Evolutionary conservation across 2,888 invertebrate species (phyloP).

Genomic region (Physocephala rufipes): DNA sequence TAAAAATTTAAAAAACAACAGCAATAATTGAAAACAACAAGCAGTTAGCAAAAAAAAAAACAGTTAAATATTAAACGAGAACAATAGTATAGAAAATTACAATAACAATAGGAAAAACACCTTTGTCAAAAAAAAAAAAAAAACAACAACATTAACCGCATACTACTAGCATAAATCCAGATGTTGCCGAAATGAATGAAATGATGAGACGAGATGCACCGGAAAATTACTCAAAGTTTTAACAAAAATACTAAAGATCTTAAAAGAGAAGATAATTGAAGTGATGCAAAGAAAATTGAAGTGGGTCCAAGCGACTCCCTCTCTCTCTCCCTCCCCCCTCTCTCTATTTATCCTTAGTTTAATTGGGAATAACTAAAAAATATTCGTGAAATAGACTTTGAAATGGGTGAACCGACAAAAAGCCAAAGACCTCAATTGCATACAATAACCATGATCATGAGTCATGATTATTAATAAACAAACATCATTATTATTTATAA

Average conservation of each 20-base stretch:
- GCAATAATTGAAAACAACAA: neutral
- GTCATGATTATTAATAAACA: no score
- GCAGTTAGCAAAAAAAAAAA: neutral
- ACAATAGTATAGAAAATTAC: no score
- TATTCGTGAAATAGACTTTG: neutral
- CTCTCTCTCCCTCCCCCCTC: no score
- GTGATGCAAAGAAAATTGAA: neutral
- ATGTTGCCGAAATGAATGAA: neutral
- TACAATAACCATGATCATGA: neutral
- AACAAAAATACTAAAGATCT: no score
- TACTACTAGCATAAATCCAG: neutral
- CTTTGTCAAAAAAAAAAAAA: neutral
- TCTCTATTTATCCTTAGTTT: no score
- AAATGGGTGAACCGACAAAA: neutral
- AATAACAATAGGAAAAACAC: neutral
- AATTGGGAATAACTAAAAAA: no score
- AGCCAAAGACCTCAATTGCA: slow-evolving; percentile 1
- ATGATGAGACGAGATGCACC: neutral
- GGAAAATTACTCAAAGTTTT: neutral
- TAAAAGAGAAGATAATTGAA: neutral
- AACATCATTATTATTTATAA: no score
- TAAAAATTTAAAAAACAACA: neutral
- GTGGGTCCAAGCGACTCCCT: no score
- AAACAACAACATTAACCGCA: neutral
- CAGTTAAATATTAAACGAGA: no score